Percentiles rank a stretch among this genome's conserved stretches.
Conservation (phyloP, 2,888 invertebrate genomes). For the Amiota communis region DNA sequence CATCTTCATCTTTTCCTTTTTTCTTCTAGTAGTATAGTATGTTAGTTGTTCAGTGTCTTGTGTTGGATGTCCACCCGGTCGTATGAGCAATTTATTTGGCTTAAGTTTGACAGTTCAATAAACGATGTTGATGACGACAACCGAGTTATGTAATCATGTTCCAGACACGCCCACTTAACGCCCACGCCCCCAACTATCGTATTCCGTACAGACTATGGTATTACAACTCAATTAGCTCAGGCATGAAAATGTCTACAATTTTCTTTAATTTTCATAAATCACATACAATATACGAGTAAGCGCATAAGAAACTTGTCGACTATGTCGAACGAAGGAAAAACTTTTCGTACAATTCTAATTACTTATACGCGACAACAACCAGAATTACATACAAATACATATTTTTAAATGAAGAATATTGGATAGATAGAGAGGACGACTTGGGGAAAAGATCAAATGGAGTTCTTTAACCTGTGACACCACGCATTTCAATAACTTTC, state of each 20-base stretch:
- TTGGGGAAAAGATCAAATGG: background rate
- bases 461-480: slow-evolving; percentile 58
- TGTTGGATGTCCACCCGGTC: background rate
- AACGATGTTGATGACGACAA: slow-evolving; percentile 33
- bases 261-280: slow-evolving; percentile 66
- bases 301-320: slow-evolving; percentile 34
- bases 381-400: too few species aligned
- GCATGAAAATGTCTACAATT: background rate
- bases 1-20: slow-evolving; percentile 2
- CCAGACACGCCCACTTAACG: background rate
- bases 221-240: background rate
- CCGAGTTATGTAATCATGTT: background rate
- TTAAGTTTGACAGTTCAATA: slow-evolving; percentile 67
- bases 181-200: too few species aligned
- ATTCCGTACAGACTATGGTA: background rate
- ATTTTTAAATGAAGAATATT: too few species aligned
- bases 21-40: too few species aligned
- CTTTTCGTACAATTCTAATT: slow-evolving; percentile 58
- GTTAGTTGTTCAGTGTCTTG: slow-evolving; percentile 34
- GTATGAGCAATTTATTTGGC: slow-evolving; percentile 61
- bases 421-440: too few species aligned
- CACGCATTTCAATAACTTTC: slow-evolving; percentile 58
- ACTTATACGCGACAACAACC: slow-evolving; percentile 60
- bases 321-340: slow-evolving; percentile 30
- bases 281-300: slow-evolving; percentile 39